Conservation (phyloP, 2,797 vertebrate species). For the Anguilla megastoma region DNA sequence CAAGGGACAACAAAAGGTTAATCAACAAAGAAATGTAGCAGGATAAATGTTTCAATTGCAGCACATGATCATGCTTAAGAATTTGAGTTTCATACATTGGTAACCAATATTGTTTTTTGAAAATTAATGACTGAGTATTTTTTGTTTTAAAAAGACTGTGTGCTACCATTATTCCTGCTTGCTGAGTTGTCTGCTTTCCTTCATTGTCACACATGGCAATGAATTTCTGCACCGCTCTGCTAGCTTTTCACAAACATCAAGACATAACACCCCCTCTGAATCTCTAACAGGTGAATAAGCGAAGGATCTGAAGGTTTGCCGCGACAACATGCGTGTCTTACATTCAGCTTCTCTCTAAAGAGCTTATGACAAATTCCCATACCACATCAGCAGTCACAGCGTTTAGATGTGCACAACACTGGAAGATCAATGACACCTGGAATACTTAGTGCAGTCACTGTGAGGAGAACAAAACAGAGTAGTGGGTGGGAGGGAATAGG, state of each 20-base stretch:
- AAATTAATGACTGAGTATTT: neutral
- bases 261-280: slow-evolving; percentile 12
- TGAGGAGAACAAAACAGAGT: slow-evolving; percentile 19
- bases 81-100: neutral
- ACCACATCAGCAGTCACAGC: slow-evolving; percentile 17
- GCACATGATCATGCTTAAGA: neutral
- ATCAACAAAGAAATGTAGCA: neutral
- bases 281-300: slow-evolving; percentile 21
- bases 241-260: slow-evolving; percentile 18
- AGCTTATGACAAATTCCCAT: slow-evolving; percentile 17
- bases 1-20: neutral
- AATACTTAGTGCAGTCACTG: slow-evolving; percentile 21
- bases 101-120: neutral
- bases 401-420: slow-evolving; percentile 17
- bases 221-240: neutral
- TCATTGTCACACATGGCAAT: neutral
- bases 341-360: slow-evolving; percentile 13
- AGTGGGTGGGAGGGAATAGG: slow-evolving; percentile 1
- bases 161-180: neutral
- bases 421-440: slow-evolving; percentile 28
- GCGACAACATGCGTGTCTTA: neutral
- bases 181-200: neutral
- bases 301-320: neutral
- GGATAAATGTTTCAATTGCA: neutral
- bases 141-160: neutral